Base-by-base conservation (phyloP, 2,797 vertebrate species). In the Coranthus polyacanthus region DNA sequence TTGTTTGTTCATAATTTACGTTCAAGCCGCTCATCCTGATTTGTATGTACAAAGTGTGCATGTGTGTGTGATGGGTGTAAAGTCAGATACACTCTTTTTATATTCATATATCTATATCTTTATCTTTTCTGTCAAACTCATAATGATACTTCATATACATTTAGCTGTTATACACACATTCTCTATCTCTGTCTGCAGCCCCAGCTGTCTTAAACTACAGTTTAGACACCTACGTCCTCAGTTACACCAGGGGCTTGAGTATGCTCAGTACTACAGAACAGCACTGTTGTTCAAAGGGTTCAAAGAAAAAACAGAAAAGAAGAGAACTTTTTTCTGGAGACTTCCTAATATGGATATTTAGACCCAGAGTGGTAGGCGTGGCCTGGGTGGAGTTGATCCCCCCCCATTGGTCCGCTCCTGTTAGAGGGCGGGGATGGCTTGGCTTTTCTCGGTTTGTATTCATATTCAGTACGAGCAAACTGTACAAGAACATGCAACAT, bases 401-500 rank as follows among this genome's bases (percentile, higher is more conserved):
- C 80, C 68, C 82, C 72, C 66, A 69, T 64, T 78, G 79, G 81
- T 86, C 87, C 61, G 73, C 84, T 89, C 85, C 81, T 75, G 80
- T 95, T 93, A 93, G 94, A 93, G 83, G 94, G 86, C 92, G 95
- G 86, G 81, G 94, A 96, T 98, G 97, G 96, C 96, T 98, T 97
- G 93, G 93, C 95, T 96, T 98, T 96, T 96, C 85, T 95, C 90
- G 94, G 94, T 95, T 90, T 97, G 92, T 93, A 92, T 93, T 95
- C 94, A 97, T 94, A 96, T 94, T 97, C 95, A 96, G 96, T 97
- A 98, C 96, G 90, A 98, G 97, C 97, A 99, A 97, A 98, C 95
- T 98, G 96, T 98, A 98, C 97, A 98, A 95, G 94, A 95, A 96
- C 97, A 98, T 99, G 97, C 97, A 98, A 99, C 97, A 97, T 95